These are phyloP conservation scores for Phalloptychus januarius DNA, from an alignment of 2,797 vertebrate species.

Conservation along the genomic window DNA sequence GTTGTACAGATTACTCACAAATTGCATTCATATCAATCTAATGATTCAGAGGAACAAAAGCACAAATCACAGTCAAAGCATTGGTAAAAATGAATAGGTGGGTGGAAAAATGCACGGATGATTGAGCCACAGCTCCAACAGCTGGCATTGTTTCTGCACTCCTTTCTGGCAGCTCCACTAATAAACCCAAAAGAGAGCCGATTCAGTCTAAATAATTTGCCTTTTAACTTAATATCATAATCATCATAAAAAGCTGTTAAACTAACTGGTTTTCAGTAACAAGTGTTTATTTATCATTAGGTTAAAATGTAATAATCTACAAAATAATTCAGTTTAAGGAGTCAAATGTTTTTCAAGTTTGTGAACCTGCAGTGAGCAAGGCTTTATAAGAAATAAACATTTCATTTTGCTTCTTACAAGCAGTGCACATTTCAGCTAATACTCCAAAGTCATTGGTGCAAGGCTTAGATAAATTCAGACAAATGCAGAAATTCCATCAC, in stretches of 20 bases:
- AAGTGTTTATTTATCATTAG: background rate
- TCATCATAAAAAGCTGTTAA: background rate
- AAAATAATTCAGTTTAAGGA: background rate
- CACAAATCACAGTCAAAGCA: slow-evolving; percentile 44
- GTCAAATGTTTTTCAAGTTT: background rate
- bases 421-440: background rate
- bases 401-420: background rate
- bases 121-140: slow-evolving; percentile 15
- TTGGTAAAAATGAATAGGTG: slow-evolving; percentile 38
- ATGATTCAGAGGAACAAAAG: slow-evolving; percentile 15
- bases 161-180: background rate
- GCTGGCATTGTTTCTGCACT: background rate
- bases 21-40: slow-evolving; percentile 11
- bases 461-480: background rate
- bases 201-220: background rate
- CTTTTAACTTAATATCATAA: background rate
- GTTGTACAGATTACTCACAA: slow-evolving; percentile 29
- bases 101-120: slow-evolving; percentile 27
- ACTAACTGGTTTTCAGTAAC: background rate
- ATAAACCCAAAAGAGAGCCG: background rate
- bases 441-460: background rate
- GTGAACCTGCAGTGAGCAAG: background rate
- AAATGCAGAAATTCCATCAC: background rate
- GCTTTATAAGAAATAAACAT: background rate
- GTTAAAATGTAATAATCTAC: background rate